Evolutionary conservation across 2,888 invertebrate species (phyloP), one percentile per base, ranked within the genome.

Genomic region (Apomyelois bistriatella): DNA sequence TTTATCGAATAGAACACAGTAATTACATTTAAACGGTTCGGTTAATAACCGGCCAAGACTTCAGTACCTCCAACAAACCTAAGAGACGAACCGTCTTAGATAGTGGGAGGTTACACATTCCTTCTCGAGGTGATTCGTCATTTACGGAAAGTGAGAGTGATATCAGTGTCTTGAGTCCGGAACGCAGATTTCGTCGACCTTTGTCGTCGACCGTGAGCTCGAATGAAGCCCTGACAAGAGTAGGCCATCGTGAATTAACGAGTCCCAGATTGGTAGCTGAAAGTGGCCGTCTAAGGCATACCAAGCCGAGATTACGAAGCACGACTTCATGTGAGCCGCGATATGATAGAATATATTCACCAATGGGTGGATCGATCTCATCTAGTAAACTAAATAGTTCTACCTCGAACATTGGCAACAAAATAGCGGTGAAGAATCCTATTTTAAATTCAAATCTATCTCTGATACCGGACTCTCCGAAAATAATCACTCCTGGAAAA

Each of bases 91-190:
- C 79, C 70, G 70, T 70, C 41, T 79, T 80, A 53, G 78, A 80
- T 55, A 70, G 65, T 55, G 64, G 76, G 46, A 72, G 77, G 64
- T 70, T 83, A 56, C 80, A 75, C 60, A 73, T 79, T 52, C 69
- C 80, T 40, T 65, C 74, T 58, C 78, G 80, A 30, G 76, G 76
- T 64, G 85, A 89, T 66, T 80, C 81, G 61, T 87, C 86, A 43
- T 81, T 84, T 60, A 85, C 85, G 17, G 89, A 89, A 74, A 90
- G 87, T 69, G 89, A 89, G 74, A 86, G 82, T 62, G 89, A 89
- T 60, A 74, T 87, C 56, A 86, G 84, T 65, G 71, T 76, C 51
- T 79, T 85, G 56, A 86, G 85, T 62, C 87, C 87, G 58, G 79
- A 78, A 61, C 74, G 83, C 54, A 73, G 83, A 61, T 77, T 78